Evolutionary conservation across 2,888 invertebrate species (phyloP).

Genomic region (Sipunculus nudus): DNA sequence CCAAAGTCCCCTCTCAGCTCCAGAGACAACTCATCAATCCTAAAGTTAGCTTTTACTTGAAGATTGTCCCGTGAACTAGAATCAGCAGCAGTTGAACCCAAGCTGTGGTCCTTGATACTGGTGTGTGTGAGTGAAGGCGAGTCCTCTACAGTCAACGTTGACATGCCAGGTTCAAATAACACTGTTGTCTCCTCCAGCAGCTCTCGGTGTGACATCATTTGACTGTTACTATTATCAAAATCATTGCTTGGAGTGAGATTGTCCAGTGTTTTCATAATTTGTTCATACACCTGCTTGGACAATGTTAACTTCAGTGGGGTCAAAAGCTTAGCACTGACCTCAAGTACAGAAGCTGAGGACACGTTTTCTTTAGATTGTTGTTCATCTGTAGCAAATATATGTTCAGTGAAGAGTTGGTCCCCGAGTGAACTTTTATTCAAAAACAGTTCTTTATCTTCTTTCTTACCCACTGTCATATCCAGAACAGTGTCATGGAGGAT

Average conservation of each 20-base stretch:
- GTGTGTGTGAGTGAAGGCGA: neutral
- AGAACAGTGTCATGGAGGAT: conserved; percentile 90
- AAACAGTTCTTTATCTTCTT: conserved; percentile 40
- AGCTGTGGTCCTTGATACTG: no score
- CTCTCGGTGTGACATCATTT: no score
- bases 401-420: no score
- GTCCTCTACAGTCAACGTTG: conserved; percentile 30
- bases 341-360: conserved; percentile 50
- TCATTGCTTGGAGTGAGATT: conserved; percentile 48
- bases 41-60: conserved; percentile 32
- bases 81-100: no score
- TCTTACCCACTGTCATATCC: conserved; percentile 74
- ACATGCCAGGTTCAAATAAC: conserved; percentile 23
- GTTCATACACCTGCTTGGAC: conserved; percentile 88
- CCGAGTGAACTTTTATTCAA: conserved; percentile 49
- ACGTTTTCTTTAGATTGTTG: neutral
- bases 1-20: conserved; percentile 62
- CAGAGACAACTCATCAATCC: no score
- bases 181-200: neutral
- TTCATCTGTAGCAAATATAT: no score
- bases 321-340: conserved; percentile 81
- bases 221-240: no score
- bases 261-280: conserved; percentile 73
- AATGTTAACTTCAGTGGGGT: conserved; percentile 86
- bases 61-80: conserved; percentile 1